phyloP scores from a whole-genome alignment of 2,888 invertebrate species.

The Sarcophaga rosellei region DNA sequence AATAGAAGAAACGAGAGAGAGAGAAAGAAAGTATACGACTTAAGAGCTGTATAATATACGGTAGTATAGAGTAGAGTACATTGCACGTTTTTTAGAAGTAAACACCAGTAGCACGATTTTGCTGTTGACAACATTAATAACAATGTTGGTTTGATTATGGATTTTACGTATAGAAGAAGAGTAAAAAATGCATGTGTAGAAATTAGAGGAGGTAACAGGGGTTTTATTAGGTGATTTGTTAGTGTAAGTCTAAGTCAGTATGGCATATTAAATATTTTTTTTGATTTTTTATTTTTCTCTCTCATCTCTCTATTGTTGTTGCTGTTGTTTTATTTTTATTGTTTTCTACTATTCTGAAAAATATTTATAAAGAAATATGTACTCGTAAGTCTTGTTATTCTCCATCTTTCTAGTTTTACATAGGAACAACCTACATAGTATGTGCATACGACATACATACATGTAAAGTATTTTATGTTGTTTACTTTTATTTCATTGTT shows the following conservation, averaged over 20 bases:
- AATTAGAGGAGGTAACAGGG: neutral
- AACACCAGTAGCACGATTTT: slow-evolving; percentile 56
- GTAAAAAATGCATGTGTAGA: neutral
- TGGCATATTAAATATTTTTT: slow-evolving; percentile 3
- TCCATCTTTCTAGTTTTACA: neutral
- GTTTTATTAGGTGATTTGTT: slow-evolving; percentile 42
- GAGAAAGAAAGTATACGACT: neutral
- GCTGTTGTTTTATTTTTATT: neutral
- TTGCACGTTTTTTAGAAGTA: slow-evolving; percentile 56
- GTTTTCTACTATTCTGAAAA: neutral
- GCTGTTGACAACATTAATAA: slow-evolving; percentile 67
- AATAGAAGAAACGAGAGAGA: neutral
- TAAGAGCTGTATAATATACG: neutral
- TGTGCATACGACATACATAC: neutral
- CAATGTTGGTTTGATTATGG: slow-evolving; percentile 56
- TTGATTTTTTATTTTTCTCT: neutral
- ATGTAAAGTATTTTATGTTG: slow-evolving; percentile 28
- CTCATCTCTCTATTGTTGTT: neutral
- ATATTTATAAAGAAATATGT: neutral
- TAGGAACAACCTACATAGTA: neutral
- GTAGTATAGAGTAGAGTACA: slow-evolving; percentile 18
- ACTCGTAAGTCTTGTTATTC: neutral
- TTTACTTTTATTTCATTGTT: slow-evolving; percentile 49
- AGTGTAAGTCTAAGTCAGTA: slow-evolving; percentile 45
- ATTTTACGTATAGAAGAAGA: slow-evolving; percentile 3